These are phyloP conservation scores for Agonum fuliginosum DNA, from an alignment of 2,888 invertebrate genomes.

Conservation along the genomic window DNA sequence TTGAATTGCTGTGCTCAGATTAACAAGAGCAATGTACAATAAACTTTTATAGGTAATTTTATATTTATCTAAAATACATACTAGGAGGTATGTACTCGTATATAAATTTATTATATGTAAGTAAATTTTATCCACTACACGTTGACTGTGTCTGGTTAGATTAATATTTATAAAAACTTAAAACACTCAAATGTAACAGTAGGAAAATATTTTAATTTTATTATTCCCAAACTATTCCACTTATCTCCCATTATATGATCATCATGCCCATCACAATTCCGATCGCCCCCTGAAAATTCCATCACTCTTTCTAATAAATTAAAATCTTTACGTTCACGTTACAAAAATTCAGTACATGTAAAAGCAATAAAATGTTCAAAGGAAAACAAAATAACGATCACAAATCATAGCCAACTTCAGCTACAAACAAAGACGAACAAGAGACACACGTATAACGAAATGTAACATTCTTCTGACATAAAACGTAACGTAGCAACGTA, in stretches of 20 bases:
- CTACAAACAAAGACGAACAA: background rate
- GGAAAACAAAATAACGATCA: conserved; percentile 39
- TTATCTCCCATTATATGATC: conserved; percentile 11
- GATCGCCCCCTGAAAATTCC: conserved; percentile 7
- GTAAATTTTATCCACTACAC: no score
- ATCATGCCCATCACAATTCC: conserved; percentile 16
- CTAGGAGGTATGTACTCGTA: no score
- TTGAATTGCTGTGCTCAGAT: no score
- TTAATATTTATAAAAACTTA: no score
- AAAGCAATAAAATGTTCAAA: conserved; percentile 34
- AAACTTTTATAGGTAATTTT: no score
- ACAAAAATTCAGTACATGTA: conserved; percentile 39
- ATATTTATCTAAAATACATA: no score
- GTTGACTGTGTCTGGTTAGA: no score
- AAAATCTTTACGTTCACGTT: conserved; percentile 12
- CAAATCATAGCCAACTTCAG: conserved; percentile 31
- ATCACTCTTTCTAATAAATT: conserved; percentile 24
- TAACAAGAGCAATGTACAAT: no score
- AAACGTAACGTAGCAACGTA: conserved; percentile 62
- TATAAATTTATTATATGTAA: no score
- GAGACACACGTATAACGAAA: conserved; percentile 38
- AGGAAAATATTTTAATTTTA: background rate
- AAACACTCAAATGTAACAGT: background rate
- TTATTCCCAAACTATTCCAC: background rate
- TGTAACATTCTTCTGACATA: conserved; percentile 41